Percentiles rank a stretch among this genome's conserved stretches.
phyloP scores from a whole-genome alignment of 1,140 invertebrate species.

The Bradynema listronoti region DNA sequence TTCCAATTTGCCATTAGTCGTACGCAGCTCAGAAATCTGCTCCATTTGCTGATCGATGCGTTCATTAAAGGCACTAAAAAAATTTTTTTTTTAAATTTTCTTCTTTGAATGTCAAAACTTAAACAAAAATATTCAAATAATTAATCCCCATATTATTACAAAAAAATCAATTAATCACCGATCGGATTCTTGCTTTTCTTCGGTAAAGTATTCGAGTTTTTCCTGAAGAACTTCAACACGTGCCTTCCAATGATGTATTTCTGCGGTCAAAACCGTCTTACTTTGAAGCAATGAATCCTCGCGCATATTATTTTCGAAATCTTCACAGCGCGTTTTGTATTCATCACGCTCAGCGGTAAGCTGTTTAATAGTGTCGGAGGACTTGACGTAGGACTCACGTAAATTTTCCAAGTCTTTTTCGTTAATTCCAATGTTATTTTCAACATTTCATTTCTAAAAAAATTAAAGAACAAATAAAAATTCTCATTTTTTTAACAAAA shows the following conservation, averaged over 20 bases:
- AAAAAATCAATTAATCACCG: not conserved
- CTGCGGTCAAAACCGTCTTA: no score
- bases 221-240: conserved; percentile 19
- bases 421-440: conserved; percentile 3
- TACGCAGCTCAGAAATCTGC: conserved; percentile 24
- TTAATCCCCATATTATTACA: not conserved
- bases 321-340: conserved; percentile 23
- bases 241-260: conserved; percentile 10
- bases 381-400: conserved; percentile 17
- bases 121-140: not conserved
- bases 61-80: conserved; percentile 22
- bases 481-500: no score
- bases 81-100: not conserved
- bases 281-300: conserved; percentile 6
- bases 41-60: conserved; percentile 33
- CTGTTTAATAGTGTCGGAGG: conserved; percentile 16
- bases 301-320: no score
- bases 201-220: conserved; percentile 11
- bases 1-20: conserved; percentile 30
- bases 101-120: not conserved
- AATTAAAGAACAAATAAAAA: conserved; percentile 8
- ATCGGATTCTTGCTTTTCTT: conserved; percentile 16
- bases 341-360: conserved; percentile 26
- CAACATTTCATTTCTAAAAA: conserved; percentile 17
- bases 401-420: conserved; percentile 19